These are phyloP conservation scores for Ooceraea biroi DNA, from an alignment of 1,140 invertebrate species.

Conservation along the genomic window DNA sequence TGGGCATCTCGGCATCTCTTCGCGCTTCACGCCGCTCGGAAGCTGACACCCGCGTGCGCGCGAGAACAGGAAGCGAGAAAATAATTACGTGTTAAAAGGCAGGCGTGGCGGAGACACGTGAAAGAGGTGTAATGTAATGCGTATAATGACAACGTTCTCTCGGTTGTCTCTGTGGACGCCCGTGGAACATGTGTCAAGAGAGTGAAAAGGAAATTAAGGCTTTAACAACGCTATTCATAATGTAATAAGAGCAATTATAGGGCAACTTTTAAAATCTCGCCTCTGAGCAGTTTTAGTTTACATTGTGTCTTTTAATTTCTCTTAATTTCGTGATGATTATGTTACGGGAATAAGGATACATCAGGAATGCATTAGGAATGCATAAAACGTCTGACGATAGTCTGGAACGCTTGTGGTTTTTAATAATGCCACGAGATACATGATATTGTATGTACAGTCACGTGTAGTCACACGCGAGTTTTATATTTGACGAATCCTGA, in stretches of 20 bases:
- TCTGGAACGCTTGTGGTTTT: neutral
- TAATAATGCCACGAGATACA: neutral
- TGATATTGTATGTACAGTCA: no score
- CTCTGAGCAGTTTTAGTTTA: neutral
- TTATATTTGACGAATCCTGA: constrained; percentile 21
- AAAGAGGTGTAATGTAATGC: constrained; percentile 44
- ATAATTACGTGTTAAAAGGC: constrained; percentile 51
- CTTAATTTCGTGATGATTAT: neutral
- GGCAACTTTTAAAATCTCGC: neutral
- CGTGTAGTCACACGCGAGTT: constrained; percentile 6
- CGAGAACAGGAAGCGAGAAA: constrained; percentile 27
- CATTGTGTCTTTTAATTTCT: neutral
- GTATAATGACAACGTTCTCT: constrained; percentile 30
- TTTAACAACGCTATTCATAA: constrained; percentile 4
- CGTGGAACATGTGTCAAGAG: neutral
- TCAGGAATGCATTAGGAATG: neutral
- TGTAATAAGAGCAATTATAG: neutral
- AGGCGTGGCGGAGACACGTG: constrained; percentile 1
- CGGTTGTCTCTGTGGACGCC: neutral
- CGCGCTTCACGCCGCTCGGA: neutral
- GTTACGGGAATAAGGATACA: neutral
- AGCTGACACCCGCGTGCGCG: constrained; percentile 30
- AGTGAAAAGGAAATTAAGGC: neutral
- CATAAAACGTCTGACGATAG: neutral
- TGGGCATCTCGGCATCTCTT: no score